Base-by-base conservation (phyloP, 2,888 invertebrate species). In the Endomychus coccineus region DNA sequence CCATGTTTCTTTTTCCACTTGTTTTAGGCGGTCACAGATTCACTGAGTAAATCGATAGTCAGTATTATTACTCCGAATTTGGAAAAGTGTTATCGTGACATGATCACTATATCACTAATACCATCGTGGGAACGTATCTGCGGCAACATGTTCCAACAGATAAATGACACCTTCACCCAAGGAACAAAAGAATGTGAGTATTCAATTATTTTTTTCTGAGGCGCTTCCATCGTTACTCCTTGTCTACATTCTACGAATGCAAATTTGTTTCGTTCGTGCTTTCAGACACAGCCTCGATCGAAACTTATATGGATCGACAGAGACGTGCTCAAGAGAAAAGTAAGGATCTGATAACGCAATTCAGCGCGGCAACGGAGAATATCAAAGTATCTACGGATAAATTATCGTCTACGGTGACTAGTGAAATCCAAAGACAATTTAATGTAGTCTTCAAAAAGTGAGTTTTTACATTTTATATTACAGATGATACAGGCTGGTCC, bases 151-250 rank as follows among this genome's bases (percentile, higher is more conserved):
- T 91, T 94, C 61, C 74, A 79, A 27, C 94, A 96, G 66, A 74
- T 96, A 37, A 90, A 91, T 61, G 83, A 86, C 32, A 78, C 84
- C 11, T 96, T 95, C 67, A 78, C 83, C 33, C 75, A 75, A 45
- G 96, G 96, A 34, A 88, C 92, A 4, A 83, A 82, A 60, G 92
- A 95, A 67, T 91, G 92, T 92, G 68, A 77, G 80, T 66, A 6
- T 4, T 4, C 43, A 65, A n/a, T n/a, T 6, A 19, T 19, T 19
- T 19, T 19, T 19, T 7, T 19, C 21, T 6, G 9, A 19, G 9
- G 6, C n/a, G 3, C 24, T 6, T 24, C 24, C 4, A 25, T n/a
- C 14, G 11, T 25, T 25, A n/a, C n/a, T 6, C 4, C n/a, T 24
- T 10, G 12, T 14, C 14, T n/a, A 25, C 6, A 3, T 3, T 4